Evolutionary conservation across 2,888 invertebrate genomes (phyloP).

Genomic region (Lamellibrachia satsuma): DNA sequence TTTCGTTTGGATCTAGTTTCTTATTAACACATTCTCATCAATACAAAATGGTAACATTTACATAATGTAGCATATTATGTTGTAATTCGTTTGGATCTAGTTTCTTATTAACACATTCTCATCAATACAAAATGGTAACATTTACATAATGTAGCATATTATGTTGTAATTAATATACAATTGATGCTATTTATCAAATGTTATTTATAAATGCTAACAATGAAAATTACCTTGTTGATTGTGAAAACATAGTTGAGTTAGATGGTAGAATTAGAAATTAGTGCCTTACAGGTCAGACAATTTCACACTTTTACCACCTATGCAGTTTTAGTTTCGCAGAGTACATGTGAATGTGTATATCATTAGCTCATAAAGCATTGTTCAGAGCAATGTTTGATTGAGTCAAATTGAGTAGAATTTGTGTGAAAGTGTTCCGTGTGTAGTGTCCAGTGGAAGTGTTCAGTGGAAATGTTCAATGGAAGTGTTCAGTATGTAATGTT

Average conservation of each 20-base stretch:
- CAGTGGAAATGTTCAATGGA: neutral
- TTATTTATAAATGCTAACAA: neutral
- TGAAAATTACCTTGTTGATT: neutral
- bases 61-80: neutral
- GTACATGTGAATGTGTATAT: too few relatives aligned
- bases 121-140: neutral
- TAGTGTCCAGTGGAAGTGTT: neutral
- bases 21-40: neutral
- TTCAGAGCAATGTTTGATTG: too few relatives aligned
- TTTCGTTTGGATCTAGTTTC: neutral
- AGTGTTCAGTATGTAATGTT: neutral
- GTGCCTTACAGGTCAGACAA: neutral
- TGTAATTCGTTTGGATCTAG: too few relatives aligned
- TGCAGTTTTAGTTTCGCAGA: neutral
- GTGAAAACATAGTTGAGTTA: neutral
- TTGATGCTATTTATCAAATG: neutral
- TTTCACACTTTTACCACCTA: neutral
- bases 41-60: neutral
- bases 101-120: too few relatives aligned
- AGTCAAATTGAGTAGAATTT: neutral
- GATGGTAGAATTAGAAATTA: conserved; percentile 14
- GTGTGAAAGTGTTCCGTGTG: neutral
- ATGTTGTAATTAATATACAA: neutral
- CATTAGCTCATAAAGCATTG: too few relatives aligned
- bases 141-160: neutral